Conservation (phyloP, 2,113 vertebrate genomes). For the Lepus europaeus region DNA sequence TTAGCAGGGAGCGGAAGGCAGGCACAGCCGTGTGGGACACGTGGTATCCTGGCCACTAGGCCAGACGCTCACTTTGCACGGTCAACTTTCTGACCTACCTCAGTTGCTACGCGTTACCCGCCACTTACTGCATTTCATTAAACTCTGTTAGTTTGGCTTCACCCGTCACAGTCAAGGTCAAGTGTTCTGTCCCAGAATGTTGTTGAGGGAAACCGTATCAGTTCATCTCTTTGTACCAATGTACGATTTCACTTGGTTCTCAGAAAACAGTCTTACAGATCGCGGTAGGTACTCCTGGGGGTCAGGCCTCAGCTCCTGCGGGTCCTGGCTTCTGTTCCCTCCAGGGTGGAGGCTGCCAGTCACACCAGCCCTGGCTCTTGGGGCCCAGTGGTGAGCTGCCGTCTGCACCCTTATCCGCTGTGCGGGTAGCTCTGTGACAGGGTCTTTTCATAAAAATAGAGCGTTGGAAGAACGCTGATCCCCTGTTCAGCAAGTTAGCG, state of each 20-base stretch:
- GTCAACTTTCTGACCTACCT: neutral
- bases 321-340: neutral
- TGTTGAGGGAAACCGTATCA: neutral
- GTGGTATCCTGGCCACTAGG: too few relatives aligned
- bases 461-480: neutral
- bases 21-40: too few relatives aligned
- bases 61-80: too few relatives aligned
- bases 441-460: neutral
- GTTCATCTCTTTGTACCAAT: neutral
- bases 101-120: accelerated
- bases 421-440: neutral
- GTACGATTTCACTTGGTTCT: neutral
- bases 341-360: neutral
- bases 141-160: neutral
- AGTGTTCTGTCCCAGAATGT: neutral
- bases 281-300: too few relatives aligned
- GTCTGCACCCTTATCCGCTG: neutral
- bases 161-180: too few relatives aligned
- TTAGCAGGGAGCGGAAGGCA: too few relatives aligned
- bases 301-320: neutral
- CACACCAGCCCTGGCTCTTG: neutral
- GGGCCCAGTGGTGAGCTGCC: neutral
- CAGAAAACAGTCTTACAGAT: neutral
- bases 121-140: neutral
- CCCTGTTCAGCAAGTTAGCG: neutral